Evolutionary conservation across 2,797 vertebrate species (phyloP).

Genomic region (Chrysocyon brachyurus): DNA sequence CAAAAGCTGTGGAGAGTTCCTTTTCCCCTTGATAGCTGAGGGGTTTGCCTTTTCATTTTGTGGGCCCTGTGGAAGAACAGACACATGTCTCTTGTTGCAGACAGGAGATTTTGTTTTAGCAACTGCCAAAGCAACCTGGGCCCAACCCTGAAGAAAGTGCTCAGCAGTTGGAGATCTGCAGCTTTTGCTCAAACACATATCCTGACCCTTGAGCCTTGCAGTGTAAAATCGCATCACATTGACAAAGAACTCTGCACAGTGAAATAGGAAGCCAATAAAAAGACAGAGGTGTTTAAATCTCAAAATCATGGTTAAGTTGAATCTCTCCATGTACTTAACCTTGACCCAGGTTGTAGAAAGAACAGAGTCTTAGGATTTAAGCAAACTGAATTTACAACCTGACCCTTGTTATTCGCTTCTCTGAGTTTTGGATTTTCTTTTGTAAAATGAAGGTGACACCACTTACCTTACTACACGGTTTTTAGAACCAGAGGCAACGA

Average conservation of each 20-base stretch:
- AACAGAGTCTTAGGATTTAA: neutral
- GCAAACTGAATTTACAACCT: neutral
- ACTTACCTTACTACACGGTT: neutral
- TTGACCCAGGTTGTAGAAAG: neutral
- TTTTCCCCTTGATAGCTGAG: neutral
- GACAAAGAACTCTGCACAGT: neutral
- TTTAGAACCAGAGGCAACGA: neutral
- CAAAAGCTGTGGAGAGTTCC: constrained; percentile 48
- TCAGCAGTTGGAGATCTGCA: neutral
- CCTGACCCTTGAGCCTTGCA: neutral
- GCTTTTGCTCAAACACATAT: neutral
- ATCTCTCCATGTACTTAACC: neutral
- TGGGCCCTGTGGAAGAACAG: neutral
- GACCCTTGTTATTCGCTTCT: neutral
- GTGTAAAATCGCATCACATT: neutral
- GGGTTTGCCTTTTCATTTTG: constrained; percentile 31
- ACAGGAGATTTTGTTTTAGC: neutral
- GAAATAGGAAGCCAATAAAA: neutral
- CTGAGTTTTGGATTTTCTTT: neutral
- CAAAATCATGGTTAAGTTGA: neutral
- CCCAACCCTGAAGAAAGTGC: neutral
- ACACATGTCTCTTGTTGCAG: constrained; percentile 15
- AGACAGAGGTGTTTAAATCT: neutral
- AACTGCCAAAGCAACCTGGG: neutral
- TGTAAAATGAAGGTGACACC: neutral